Evolutionary conservation across 2,113 vertebrate genomes (phyloP), one percentile per base, ranked within the genome.

Genomic region (Anarrhichthys ocellatus): DNA sequence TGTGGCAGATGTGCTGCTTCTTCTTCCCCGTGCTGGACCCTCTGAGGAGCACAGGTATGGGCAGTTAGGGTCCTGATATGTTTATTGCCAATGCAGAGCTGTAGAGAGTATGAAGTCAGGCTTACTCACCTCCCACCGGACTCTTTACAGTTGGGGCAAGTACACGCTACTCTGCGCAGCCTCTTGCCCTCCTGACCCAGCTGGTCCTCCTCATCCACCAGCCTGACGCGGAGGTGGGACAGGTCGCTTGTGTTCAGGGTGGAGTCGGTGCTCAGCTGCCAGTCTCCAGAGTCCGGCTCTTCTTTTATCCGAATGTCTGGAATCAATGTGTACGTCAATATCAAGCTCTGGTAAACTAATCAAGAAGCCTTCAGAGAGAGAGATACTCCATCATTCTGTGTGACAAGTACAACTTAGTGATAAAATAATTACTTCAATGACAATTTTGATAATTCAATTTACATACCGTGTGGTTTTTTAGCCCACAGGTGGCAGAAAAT

Each of bases 101-200:
- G 32, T 42, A 36, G 34, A 3, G 15, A n/a, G 20, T n/a, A 14
- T 5, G 20, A 40, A 18, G 69, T 9, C 6, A 22, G 18, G 73
- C 18, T 42, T 14, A 78, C 92, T 94, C 95, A 99, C 98, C 97
- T 99, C 91, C 98, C 98, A 66, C 97, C 97, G 15, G 97, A 97
- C 93, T 99, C 98, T 95, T 99, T 99, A 93, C 98, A 99, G 95
- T 99, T 99, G 82, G 98, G 98, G 94, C 98, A 99, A 59, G 98
- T 99, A 42, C 98, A 99, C 1, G 98, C 98, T 81, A 99, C 98
- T 88, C 98, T 95, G 77, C 98, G 96, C 89, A 99, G 95, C 86
- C 98, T 95, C 93, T 99, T 99, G 93, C 97, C 97, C 92, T 98
- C 97, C 92, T 97, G 97, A 89, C 96, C 96, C 54, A 97, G 93